Conservation (phyloP, 2,113 vertebrate genomes). For the Cottus gobio region DNA sequence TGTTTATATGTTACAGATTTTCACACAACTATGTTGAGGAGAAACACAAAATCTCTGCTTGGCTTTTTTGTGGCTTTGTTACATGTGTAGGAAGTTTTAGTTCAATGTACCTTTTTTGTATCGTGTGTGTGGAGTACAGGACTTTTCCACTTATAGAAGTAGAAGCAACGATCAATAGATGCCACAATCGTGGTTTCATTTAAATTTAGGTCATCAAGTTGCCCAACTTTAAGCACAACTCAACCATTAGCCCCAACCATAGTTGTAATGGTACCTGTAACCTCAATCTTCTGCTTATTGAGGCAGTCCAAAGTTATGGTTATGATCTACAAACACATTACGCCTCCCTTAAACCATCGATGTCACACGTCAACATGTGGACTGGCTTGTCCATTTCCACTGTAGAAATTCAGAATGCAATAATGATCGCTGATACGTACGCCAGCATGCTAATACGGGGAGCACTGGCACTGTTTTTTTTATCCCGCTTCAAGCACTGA, state of each 20-base stretch:
- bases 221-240: no score
- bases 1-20: neutral
- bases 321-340: no score
- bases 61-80: neutral
- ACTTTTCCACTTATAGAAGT: neutral
- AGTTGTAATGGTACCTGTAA: no score
- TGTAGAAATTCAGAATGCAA: neutral
- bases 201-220: no score
- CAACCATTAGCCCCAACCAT: no score
- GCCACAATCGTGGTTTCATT: neutral
- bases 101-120: neutral
- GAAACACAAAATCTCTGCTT: neutral
- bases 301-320: no score
- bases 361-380: no score
- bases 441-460: neutral
- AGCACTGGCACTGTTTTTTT: no score
- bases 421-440: neutral
- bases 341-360: no score
- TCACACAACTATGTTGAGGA: neutral
- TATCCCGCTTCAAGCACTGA: neutral
- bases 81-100: no score
- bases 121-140: neutral
- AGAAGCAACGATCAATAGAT: neutral
- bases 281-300: no score
- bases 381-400: no score